phyloP scores from a whole-genome alignment of 1,140 invertebrate genomes.

The Teleogryllus occipitalis region DNA sequence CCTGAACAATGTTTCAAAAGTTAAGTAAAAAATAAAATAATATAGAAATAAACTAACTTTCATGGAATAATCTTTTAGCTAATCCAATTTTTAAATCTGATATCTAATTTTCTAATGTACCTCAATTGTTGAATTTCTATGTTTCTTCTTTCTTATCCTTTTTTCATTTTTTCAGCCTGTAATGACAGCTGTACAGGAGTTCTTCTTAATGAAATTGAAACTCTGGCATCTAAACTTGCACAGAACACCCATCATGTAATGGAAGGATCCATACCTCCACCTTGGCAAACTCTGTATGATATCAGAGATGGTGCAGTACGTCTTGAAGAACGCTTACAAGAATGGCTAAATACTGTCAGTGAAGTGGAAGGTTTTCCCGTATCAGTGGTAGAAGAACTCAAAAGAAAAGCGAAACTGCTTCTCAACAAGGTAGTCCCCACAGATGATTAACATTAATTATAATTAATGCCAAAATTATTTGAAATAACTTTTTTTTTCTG shows the following conservation, averaged over 20 bases:
- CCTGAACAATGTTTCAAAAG: too few relatives aligned
- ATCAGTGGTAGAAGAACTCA: constrained; percentile 24
- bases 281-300: constrained; percentile 52
- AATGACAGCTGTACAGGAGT: constrained; percentile 82
- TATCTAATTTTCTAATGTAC: too few relatives aligned
- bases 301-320: constrained; percentile 33
- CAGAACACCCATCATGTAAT: constrained; percentile 45
- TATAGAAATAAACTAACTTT: too few relatives aligned
- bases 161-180: constrained; percentile 59
- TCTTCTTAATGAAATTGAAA: constrained; percentile 64
- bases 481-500: background rate
- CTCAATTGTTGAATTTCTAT: too few relatives aligned
- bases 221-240: constrained; percentile 45
- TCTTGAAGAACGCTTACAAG: constrained; percentile 9
- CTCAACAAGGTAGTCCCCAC: constrained; percentile 27
- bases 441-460: too few relatives aligned
- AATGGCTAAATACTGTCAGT: background rate
- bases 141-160: background rate
- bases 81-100: too few relatives aligned
- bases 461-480: constrained; percentile 18
- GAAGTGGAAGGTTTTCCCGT: background rate
- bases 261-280: constrained; percentile 60
- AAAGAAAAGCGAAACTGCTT: constrained; percentile 27
- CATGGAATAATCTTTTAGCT: too few relatives aligned
- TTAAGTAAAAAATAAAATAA: too few relatives aligned